phyloP scores from a whole-genome alignment of 2,797 vertebrate genomes.

The Orestias chungarensis region DNA sequence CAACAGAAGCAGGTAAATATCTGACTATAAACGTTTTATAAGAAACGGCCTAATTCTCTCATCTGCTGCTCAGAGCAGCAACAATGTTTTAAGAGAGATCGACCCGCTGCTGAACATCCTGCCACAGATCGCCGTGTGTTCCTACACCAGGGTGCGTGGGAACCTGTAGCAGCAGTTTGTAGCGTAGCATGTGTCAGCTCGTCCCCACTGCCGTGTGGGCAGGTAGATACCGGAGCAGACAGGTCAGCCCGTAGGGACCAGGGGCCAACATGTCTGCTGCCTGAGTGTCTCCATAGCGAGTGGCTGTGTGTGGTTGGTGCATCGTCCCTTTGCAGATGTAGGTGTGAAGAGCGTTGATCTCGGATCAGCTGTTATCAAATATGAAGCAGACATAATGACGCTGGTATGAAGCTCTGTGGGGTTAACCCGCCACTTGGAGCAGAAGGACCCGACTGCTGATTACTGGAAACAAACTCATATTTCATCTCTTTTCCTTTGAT shows the following conservation, averaged over 20 bases:
- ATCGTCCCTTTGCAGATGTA: neutral
- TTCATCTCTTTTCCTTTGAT: too few relatives aligned
- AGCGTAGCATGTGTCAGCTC: neutral
- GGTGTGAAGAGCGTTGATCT: constrained; percentile 1
- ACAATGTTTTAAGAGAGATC: neutral
- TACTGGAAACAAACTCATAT: too few relatives aligned
- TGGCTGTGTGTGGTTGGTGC: neutral
- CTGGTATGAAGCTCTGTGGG: neutral
- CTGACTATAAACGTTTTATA: neutral
- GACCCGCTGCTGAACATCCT: neutral
- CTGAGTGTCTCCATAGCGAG: constrained; percentile 11
- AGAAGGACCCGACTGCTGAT: too few relatives aligned
- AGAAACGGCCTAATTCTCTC: too few relatives aligned
- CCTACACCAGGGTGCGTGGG: neutral
- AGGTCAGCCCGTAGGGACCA: constrained; percentile 16
- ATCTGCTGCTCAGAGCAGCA: too few relatives aligned
- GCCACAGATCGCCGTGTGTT: neutral
- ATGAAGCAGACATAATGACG: neutral
- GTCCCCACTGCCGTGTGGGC: constrained; percentile 54
- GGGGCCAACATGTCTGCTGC: constrained; percentile 15
- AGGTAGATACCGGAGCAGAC: constrained; percentile 76
- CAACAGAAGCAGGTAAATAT: neutral
- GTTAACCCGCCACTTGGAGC: neutral
- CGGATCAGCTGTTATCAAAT: neutral
- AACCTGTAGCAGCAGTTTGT: neutral